These are phyloP conservation scores for Spongilla lacustris DNA, from an alignment of 37 sponge, comb jelly and placozoan genomes.

Conservation along the genomic window DNA sequence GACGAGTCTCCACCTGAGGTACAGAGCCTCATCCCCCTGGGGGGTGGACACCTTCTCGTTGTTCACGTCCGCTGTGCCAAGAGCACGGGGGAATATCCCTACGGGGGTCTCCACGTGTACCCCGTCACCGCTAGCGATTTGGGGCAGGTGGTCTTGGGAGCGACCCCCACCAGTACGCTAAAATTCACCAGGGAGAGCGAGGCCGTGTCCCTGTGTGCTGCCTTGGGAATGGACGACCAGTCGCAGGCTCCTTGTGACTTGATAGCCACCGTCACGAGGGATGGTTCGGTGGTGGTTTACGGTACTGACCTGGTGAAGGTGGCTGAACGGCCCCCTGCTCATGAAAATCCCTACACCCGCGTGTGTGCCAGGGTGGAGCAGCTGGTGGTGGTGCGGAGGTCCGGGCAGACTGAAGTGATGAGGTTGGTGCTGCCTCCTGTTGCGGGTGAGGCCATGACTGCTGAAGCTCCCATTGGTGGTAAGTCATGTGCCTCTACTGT, in stretches of 20 bases:
- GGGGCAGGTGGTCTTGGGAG: neutral
- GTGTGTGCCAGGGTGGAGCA: neutral
- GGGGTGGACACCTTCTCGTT: slow-evolving; percentile 15
- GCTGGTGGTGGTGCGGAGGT: slow-evolving; percentile 7
- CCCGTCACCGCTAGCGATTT: neutral
- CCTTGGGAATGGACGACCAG: neutral
- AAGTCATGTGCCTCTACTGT: too few relatives aligned
- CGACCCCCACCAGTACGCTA: neutral
- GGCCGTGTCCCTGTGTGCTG: slow-evolving; percentile 10
- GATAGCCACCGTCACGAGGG: neutral
- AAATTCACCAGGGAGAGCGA: neutral
- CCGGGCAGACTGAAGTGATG: neutral
- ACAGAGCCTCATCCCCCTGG: slow-evolving; percentile 26
- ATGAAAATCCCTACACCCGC: too few relatives aligned
- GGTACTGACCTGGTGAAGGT: neutral
- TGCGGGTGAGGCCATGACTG: too few relatives aligned
- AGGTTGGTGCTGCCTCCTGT: neutral
- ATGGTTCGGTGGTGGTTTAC: slow-evolving; percentile 26
- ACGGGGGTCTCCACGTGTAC: slow-evolving; percentile 3
- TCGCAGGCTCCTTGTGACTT: neutral
- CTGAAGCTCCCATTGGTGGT: too few relatives aligned
- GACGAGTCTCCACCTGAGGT: slow-evolving; percentile 7
- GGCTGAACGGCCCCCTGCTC: neutral
- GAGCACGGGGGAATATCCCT: neutral
- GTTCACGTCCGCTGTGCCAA: neutral